These are phyloP conservation scores for Gymnosoma rotundatum DNA, from an alignment of 2,888 invertebrate genomes.

Conservation along the genomic window DNA sequence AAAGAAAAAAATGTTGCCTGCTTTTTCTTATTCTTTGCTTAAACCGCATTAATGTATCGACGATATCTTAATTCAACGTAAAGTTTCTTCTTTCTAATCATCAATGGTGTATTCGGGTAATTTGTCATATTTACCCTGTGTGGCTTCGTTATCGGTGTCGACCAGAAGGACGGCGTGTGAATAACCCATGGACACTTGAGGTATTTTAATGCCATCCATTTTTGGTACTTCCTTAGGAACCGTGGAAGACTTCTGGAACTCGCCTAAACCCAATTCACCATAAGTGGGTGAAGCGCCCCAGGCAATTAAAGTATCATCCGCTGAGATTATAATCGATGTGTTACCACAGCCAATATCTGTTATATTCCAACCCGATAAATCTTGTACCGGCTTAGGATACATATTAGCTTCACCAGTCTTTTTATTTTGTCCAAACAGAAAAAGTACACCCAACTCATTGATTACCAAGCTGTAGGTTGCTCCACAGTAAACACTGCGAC, in stretches of 20 bases:
- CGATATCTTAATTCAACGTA: slow-evolving; percentile 2
- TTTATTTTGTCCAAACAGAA: slow-evolving; percentile 95
- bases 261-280: slow-evolving; percentile 96
- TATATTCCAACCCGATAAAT: slow-evolving; percentile 95
- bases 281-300: slow-evolving; percentile 98
- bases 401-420: slow-evolving; percentile 97
- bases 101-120: slow-evolving; percentile 83
- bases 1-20: slow-evolving; percentile 26
- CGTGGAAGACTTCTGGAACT: slow-evolving; percentile 93
- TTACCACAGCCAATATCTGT: slow-evolving; percentile 91
- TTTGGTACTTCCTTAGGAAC: slow-evolving; percentile 92
- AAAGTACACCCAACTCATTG: slow-evolving; percentile 88
- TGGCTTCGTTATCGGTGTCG: slow-evolving; percentile 84
- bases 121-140: slow-evolving; percentile 83
- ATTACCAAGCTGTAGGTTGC: slow-evolving; percentile 93
- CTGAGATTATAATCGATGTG: slow-evolving; percentile 92
- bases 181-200: slow-evolving; percentile 91
- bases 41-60: slow-evolving; percentile 49
- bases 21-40: slow-evolving; percentile 24
- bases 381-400: slow-evolving; percentile 97
- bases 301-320: slow-evolving; percentile 94
- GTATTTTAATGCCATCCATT: slow-evolving; percentile 89
- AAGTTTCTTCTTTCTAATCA: slow-evolving; percentile 74
- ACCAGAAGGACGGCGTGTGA: slow-evolving; percentile 90
- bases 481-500: slow-evolving; percentile 91